Percentiles rank a stretch among this genome's conserved stretches.
phyloP scores from a whole-genome alignment of 2,888 invertebrate species.

The Sycophila texana region DNA sequence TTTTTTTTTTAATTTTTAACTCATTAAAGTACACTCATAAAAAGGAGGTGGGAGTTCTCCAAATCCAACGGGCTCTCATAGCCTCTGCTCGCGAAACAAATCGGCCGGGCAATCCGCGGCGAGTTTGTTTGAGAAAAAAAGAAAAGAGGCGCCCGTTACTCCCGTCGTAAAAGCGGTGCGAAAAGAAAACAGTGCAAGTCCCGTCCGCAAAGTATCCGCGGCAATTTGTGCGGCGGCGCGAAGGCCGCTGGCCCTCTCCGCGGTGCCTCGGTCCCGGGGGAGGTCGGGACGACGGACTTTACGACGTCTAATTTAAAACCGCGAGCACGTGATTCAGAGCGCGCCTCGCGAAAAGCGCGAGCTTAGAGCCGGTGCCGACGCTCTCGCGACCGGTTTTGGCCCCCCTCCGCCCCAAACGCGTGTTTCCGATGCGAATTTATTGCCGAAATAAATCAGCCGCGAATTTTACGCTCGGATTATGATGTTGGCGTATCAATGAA shows the following conservation, averaged over 20 bases:
- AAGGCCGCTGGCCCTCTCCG: slow-evolving; percentile 33
- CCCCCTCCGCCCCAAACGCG: slow-evolving; percentile 65
- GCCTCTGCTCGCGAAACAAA: neutral
- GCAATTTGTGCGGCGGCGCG: slow-evolving; percentile 33
- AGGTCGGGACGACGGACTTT: slow-evolving; percentile 60
- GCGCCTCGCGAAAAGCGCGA: slow-evolving; percentile 41
- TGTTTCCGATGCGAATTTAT: slow-evolving; percentile 72
- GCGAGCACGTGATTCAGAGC: slow-evolving; percentile 66
- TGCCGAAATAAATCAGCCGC: slow-evolving; percentile 70
- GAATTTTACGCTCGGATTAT: slow-evolving; percentile 69
- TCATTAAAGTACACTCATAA: too few species aligned
- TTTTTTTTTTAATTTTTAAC: too few species aligned
- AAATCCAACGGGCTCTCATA: neutral
- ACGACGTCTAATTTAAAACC: slow-evolving; percentile 70
- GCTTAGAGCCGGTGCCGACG: slow-evolving; percentile 13
- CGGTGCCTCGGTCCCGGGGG: neutral
- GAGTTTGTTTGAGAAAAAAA: slow-evolving; percentile 5
- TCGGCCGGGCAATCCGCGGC: neutral
- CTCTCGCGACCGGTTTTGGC: slow-evolving; percentile 69
- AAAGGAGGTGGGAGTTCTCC: too few species aligned
- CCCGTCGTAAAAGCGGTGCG: neutral
- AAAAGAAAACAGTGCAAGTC: neutral
- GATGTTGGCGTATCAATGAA: slow-evolving; percentile 65
- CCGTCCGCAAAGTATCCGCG: slow-evolving; percentile 7
- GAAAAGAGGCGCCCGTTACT: neutral